phyloP scores from a whole-genome alignment of 2,113 vertebrate species.

The Otocyon megalotis region DNA sequence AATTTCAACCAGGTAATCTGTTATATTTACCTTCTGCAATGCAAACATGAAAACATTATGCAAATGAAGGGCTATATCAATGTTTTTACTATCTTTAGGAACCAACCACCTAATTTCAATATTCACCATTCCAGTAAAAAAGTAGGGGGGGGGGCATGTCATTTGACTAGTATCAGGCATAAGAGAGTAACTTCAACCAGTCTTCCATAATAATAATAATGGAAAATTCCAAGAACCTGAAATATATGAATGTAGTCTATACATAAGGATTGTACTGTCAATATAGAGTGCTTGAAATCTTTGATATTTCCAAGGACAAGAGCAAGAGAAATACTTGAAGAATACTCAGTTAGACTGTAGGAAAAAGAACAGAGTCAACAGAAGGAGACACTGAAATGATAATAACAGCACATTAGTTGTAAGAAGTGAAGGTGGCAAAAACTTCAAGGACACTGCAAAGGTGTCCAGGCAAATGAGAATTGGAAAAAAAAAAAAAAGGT shows the following conservation, averaged over 20 bases:
- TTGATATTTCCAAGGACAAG: background rate
- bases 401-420: background rate
- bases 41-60: background rate
- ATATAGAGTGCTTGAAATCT: background rate
- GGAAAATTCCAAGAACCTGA: conserved; percentile 4
- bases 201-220: background rate
- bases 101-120: background rate
- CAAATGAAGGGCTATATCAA: background rate
- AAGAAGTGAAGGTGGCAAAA: conserved; percentile 34
- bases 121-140: background rate
- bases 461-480: conserved; percentile 28
- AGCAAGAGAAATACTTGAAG: background rate
- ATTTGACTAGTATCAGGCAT: background rate
- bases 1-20: conserved; percentile 11
- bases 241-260: background rate
- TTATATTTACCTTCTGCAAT: background rate
- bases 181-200: background rate
- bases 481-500: background rate
- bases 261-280: background rate
- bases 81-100: background rate
- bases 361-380: background rate
- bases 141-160: background rate
- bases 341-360: background rate
- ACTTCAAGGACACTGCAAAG: background rate
- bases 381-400: background rate